phyloP scores from a whole-genome alignment of 2,113 vertebrate species.

The Mormyrus lacerda region DNA sequence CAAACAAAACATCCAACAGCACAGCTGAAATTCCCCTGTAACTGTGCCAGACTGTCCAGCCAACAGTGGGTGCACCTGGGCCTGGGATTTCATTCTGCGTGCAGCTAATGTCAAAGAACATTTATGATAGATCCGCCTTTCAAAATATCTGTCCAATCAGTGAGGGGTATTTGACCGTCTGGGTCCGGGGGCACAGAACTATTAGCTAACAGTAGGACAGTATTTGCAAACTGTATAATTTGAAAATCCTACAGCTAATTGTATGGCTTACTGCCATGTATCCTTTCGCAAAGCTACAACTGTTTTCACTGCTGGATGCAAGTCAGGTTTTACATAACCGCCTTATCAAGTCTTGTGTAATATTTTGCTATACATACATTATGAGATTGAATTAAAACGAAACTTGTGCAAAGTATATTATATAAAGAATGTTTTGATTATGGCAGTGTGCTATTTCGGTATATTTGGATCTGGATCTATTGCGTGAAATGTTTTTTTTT shows the following conservation, averaged over 20 bases:
- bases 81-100: background rate
- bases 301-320: background rate
- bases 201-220: background rate
- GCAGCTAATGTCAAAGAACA: background rate
- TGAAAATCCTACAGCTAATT: background rate
- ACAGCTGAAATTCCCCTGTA: background rate
- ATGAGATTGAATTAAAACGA: background rate
- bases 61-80: background rate
- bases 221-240: background rate
- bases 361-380: constrained; percentile 1
- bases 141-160: background rate
- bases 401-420: background rate
- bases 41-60: background rate
- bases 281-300: background rate
- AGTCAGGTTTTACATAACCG: background rate
- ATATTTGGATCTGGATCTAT: background rate
- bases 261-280: background rate
- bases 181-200: background rate
- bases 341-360: background rate
- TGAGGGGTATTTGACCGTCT: background rate
- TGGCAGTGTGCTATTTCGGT: background rate
- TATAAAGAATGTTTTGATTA: background rate
- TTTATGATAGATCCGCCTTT: background rate
- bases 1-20: background rate
- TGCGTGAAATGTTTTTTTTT: background rate